These are phyloP conservation scores for Falco berigora DNA, from an alignment of 2,797 vertebrate species.

Conservation along the genomic window DNA sequence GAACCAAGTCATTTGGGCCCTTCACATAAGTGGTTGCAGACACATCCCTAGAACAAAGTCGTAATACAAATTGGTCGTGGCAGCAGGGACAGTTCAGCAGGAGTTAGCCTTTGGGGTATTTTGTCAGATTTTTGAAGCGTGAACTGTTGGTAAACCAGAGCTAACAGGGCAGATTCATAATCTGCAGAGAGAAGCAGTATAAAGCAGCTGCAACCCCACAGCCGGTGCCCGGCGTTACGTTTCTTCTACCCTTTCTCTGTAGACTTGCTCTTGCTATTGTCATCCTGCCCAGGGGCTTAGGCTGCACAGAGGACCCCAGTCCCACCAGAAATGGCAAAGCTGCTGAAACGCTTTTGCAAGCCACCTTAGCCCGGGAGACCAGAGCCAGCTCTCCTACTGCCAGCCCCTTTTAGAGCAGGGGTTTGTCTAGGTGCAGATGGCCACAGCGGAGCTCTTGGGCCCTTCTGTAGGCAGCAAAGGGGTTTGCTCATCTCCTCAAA, in stretches of 20 bases:
- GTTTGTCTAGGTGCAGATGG: background rate
- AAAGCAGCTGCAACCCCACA: background rate
- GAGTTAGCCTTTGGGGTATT: conserved; percentile 26
- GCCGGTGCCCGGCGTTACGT: background rate
- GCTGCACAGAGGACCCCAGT: background rate
- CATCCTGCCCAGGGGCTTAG: background rate
- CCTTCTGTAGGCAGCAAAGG: background rate
- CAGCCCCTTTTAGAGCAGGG: background rate
- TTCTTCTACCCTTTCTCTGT: background rate
- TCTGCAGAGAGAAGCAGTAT: background rate
- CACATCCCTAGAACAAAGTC: background rate
- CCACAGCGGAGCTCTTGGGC: background rate
- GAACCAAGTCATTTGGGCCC: background rate
- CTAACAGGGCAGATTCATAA: background rate
- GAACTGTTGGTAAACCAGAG: conserved; percentile 17
- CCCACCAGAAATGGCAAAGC: background rate
- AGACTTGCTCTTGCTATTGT: background rate
- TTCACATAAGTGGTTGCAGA: background rate
- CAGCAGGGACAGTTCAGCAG: background rate
- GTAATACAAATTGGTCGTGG: background rate
- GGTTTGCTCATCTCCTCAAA: rapidly evolving
- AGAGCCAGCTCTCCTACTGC: background rate
- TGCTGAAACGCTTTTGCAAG: background rate
- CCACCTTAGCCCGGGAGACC: background rate
- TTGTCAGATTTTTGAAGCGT: conserved; percentile 22